A percentile compares a stretch with the other conserved stretches of the same genome.
Evolutionary conservation across 1,140 invertebrate species (phyloP).

Genomic region (Pseudomyrmex sp.): DNA sequence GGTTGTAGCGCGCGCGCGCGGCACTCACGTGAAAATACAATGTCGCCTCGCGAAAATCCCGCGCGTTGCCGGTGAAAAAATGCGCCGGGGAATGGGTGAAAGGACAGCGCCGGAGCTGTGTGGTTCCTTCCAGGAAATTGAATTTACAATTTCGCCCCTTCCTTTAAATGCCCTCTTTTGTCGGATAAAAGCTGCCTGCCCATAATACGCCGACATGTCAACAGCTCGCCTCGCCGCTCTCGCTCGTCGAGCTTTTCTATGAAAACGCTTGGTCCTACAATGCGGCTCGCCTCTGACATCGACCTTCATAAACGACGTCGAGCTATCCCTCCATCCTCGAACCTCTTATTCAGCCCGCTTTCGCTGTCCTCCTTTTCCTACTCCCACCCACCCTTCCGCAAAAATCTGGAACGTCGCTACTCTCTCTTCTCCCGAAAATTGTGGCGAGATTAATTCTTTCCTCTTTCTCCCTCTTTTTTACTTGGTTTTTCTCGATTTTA

Average conservation of each 20-base stretch:
- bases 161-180: conserved; percentile 72
- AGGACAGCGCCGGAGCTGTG: conserved; percentile 5
- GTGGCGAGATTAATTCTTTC: conserved; percentile 59
- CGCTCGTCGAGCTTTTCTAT: conserved; percentile 65
- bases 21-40: conserved; percentile 52
- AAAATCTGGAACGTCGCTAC: background rate
- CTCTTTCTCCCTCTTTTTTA: conserved; percentile 34
- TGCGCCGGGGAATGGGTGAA: conserved; percentile 31
- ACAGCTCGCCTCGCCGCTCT: conserved; percentile 61
- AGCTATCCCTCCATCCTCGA: conserved; percentile 15
- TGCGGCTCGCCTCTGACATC: conserved; percentile 66
- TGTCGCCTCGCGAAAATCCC: conserved; percentile 17
- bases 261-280: conserved; percentile 42
- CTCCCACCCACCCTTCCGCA: too few species aligned
- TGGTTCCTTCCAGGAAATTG: conserved; percentile 66
- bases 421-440: conserved; percentile 45
- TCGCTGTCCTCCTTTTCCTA: background rate
- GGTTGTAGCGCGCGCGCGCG: background rate
- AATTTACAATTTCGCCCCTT: conserved; percentile 73
- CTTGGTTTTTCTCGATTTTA: conserved; percentile 43
- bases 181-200: conserved; percentile 72
- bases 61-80: conserved; percentile 46
- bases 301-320: conserved; percentile 64
- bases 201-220: conserved; percentile 73
- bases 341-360: conserved; percentile 25